Conservation (phyloP, 1,140 invertebrate species). For the Drosophila bifasciata region DNA sequence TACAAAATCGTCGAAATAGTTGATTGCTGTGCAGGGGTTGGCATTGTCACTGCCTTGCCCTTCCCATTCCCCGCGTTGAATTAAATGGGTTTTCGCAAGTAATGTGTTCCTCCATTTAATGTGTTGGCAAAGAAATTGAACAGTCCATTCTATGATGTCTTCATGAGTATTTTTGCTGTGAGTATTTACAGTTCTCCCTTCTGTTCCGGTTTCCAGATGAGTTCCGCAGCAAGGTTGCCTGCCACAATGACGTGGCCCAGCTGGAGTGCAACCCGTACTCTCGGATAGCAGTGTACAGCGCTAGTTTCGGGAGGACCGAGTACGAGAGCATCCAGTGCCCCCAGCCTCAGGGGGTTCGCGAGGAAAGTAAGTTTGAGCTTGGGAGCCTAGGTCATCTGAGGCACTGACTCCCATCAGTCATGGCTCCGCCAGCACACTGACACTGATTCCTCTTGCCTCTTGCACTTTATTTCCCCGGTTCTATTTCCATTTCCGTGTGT, state of each 20-base stretch:
- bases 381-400: background rate
- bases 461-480: slow-evolving; percentile 4
- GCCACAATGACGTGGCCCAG: slow-evolving; percentile 94
- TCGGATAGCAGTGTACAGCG: slow-evolving; percentile 95
- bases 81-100: slow-evolving; percentile 9
- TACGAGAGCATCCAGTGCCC: slow-evolving; percentile 95
- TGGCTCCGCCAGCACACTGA: slow-evolving; percentile 4
- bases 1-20: slow-evolving; percentile 46
- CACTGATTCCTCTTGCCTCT: background rate
- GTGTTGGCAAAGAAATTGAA: background rate
- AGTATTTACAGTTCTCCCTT: slow-evolving; percentile 14
- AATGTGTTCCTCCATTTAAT: slow-evolving; percentile 10
- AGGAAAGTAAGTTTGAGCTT: slow-evolving; percentile 89
- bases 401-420: slow-evolving; percentile 28
- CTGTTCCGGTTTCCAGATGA: slow-evolving; percentile 89
- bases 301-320: slow-evolving; percentile 94
- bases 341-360: slow-evolving; percentile 92
- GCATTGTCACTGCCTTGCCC: slow-evolving; percentile 21
- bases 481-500: slow-evolving; percentile 72
- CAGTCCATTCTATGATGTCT: too few species aligned
- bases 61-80: background rate
- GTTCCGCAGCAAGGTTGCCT: slow-evolving; percentile 95
- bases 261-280: slow-evolving; percentile 92
- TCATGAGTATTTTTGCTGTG: too few species aligned
- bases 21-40: slow-evolving; percentile 43